A percentile compares a stretch with the other conserved stretches of the same genome.
These are phyloP conservation scores for Babylonia areolata DNA, from an alignment of 1,140 invertebrate species.

Conservation along the genomic window DNA sequence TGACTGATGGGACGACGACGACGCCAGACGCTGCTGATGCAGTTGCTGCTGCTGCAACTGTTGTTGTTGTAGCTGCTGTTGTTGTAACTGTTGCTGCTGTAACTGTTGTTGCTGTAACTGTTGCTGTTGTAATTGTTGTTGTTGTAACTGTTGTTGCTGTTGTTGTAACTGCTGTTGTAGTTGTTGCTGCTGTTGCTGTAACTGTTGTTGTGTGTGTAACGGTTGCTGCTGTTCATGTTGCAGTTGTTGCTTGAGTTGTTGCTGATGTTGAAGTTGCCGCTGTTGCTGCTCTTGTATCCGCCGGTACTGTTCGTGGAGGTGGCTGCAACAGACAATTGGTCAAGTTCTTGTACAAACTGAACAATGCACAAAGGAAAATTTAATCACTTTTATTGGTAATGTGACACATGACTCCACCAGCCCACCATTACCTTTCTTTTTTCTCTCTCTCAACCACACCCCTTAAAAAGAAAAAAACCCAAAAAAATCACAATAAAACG, in stretches of 20 bases:
- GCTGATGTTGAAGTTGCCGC: slow-evolving; percentile 29
- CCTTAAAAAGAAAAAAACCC: no score
- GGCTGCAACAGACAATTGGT: no score
- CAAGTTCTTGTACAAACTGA: no score
- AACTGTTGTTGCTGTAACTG: slow-evolving; percentile 39
- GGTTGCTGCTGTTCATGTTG: slow-evolving; percentile 25
- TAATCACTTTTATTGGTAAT: no score
- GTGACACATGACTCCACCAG: no score
- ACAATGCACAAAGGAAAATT: no score
- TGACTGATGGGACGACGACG: slow-evolving; percentile 34
- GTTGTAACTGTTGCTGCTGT: slow-evolving; percentile 33
- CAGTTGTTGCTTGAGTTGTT: slow-evolving; percentile 49
- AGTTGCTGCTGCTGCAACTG: slow-evolving; percentile 28
- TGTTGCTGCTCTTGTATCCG: slow-evolving; percentile 38
- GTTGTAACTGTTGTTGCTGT: slow-evolving; percentile 30
- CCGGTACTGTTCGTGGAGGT: slow-evolving; percentile 29
- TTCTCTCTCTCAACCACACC: no score
- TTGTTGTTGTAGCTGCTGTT: slow-evolving; percentile 46
- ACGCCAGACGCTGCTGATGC: slow-evolving; percentile 30
- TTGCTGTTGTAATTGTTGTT: slow-evolving; percentile 37
- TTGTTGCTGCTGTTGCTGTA: no score
- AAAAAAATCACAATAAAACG: no score
- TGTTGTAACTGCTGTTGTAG: slow-evolving; percentile 20
- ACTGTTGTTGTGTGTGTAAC: slow-evolving; percentile 17
- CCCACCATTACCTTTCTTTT: no score